These are phyloP conservation scores for Atrina japonica DNA, from an alignment of 2,888 invertebrate genomes.

Conservation along the genomic window DNA sequence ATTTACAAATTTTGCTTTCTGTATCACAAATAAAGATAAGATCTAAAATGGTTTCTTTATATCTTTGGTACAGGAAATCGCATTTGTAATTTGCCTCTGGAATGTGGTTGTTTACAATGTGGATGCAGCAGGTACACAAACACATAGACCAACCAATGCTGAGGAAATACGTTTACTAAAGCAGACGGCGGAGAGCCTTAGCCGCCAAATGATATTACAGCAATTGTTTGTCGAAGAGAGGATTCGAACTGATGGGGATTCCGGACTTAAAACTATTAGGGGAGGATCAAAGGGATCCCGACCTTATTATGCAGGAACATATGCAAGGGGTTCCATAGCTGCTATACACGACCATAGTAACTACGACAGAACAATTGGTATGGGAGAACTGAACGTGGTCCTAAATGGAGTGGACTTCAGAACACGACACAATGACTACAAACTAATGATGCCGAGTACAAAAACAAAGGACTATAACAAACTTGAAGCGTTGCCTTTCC, in stretches of 20 bases:
- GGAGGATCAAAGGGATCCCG: slow-evolving; percentile 52
- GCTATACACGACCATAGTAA: slow-evolving; percentile 67
- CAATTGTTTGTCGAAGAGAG: slow-evolving; percentile 64
- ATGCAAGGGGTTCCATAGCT: slow-evolving; percentile 46
- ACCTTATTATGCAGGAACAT: slow-evolving; percentile 52
- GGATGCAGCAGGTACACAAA: too few relatives aligned
- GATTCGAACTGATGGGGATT: slow-evolving; percentile 47
- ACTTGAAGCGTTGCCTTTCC: slow-evolving; percentile 57
- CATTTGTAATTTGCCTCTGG: too few relatives aligned
- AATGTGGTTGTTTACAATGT: too few relatives aligned
- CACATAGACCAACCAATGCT: neutral
- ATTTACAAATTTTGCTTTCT: too few relatives aligned
- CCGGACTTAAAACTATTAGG: slow-evolving; percentile 49
- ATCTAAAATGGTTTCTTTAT: too few relatives aligned
- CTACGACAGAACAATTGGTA: slow-evolving; percentile 55
- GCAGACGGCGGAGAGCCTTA: slow-evolving; percentile 49
- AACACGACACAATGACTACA: slow-evolving; percentile 70
- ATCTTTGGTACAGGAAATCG: too few relatives aligned
- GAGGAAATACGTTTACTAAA: slow-evolving; percentile 37
- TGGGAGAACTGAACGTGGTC: slow-evolving; percentile 67
- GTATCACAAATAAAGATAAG: too few relatives aligned
- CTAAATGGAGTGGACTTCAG: slow-evolving; percentile 71
- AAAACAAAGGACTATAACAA: slow-evolving; percentile 48
- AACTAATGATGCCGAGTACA: slow-evolving; percentile 55
- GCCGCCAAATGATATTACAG: slow-evolving; percentile 64